Base-by-base conservation (phyloP, 1,140 invertebrate species). In the Drosophila tani region DNA sequence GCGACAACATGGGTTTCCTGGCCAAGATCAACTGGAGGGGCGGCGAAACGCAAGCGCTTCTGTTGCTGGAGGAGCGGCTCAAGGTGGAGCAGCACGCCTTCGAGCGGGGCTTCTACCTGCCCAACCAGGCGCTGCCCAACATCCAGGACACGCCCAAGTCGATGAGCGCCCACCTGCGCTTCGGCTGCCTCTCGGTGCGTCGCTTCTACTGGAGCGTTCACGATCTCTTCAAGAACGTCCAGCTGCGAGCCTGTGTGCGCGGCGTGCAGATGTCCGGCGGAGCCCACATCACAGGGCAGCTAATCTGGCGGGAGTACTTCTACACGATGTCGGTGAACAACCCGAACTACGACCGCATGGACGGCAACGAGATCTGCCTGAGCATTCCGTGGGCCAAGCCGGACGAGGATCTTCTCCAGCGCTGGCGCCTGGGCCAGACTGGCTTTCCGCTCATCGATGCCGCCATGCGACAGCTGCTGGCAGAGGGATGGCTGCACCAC, bases 281-380 rank as follows among this genome's bases (percentile, higher is more conserved):
- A 5, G 79, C 93, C 14, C 91, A 94, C 87, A 93, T 94, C 86
- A 94, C 95, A 67, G 96, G 94, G 1, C 96, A 97, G 81, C 90
- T 97, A n/a, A 95, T 97, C 41, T 96, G 96, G 96, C 93, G 96
- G 32, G 96, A 97, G 82, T 97, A 96, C 82, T 97, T 97, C 91
- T 97, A 97, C 88, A 95, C 94, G 65, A 96, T 94, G 96, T 96
- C 94, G 82, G 95, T 96, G 14, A 95, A 94, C 75, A 96, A 95
- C 92, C 93, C 94, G 1, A 91, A 94, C 29, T 95, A 95, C 93
- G 96, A 95, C 29, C 94, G 94, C 74, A 96, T 97, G 95, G 92
- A 93, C n/a, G 94, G 94, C 32, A 97, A 97, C 92, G 94, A 95
- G 5, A 95, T 97, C 17, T 97, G 96, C 27, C 93, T 96, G 41